Evolutionary conservation across 1,140 invertebrate species (phyloP).

Genomic region (Pollicipes pollicipes): DNA sequence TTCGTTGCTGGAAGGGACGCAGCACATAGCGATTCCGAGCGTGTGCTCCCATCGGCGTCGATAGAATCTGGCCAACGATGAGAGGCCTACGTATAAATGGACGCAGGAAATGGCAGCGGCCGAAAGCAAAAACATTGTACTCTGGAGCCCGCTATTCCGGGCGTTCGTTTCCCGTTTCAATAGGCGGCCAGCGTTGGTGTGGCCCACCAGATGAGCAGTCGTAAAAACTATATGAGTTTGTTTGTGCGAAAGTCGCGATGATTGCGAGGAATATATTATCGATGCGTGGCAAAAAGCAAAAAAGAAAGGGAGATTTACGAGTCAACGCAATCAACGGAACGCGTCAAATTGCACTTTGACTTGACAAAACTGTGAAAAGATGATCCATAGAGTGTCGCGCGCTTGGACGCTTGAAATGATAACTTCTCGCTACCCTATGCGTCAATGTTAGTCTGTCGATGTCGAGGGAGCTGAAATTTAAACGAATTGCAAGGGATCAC

Average conservation of each 20-base stretch:
- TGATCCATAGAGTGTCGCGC: not conserved
- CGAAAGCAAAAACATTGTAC: not conserved
- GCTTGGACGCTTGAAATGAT: not conserved
- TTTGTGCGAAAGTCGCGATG: not conserved
- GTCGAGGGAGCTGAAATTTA: no score
- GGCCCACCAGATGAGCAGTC: not conserved
- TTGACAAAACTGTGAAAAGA: not conserved
- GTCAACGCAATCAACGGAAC: not conserved
- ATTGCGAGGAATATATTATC: not conserved
- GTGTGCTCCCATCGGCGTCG: not conserved
- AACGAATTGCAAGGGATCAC: no score
- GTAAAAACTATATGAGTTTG: constrained; percentile 1
- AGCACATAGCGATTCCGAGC: not conserved
- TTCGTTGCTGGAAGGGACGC: no score
- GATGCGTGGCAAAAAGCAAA: not conserved
- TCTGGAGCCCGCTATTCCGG: not conserved
- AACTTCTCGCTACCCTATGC: not conserved
- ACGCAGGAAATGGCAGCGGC: not conserved
- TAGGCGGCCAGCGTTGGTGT: not conserved
- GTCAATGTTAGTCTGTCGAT: not conserved
- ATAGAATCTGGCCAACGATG: not conserved
- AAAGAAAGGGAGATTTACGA: not conserved
- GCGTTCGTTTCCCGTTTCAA: not conserved
- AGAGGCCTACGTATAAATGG: not conserved
- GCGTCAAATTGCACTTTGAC: not conserved